Conservation (phyloP, 2,113 vertebrate genomes). For the Penelope pileata region DNA sequence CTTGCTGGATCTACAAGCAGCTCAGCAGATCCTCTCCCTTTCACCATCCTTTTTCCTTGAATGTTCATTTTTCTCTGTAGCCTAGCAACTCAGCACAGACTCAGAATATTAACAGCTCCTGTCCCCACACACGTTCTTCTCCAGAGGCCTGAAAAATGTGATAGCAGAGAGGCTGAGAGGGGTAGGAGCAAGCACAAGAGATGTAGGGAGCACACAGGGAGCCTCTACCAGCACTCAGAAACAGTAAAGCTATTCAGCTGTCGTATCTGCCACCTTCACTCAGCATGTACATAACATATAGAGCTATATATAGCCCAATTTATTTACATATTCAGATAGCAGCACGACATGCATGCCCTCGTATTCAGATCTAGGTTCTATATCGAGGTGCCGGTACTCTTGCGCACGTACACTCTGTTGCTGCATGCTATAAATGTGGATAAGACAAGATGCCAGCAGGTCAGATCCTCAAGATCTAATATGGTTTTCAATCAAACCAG, state of each 20-base stretch:
- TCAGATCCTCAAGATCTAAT: conserved; percentile 28
- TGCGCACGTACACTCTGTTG: not conserved
- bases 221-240: conserved; percentile 29
- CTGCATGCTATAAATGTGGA: not conserved
- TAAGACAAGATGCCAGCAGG: conserved; percentile 44
- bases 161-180: conserved; percentile 12
- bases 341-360: not conserved
- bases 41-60: conserved; percentile 56
- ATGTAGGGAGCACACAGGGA: not conserved
- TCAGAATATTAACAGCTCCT: conserved; percentile 66
- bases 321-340: conserved; percentile 65
- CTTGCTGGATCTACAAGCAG: conserved; percentile 27
- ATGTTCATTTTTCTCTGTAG: conserved; percentile 73
- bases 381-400: conserved; percentile 19
- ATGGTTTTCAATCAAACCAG: conserved; percentile 44
- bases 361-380: conserved; percentile 33
- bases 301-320: conserved; percentile 43
- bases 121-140: conserved; percentile 61
- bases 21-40: conserved; percentile 56
- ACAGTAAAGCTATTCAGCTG: conserved; percentile 35
- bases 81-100: conserved; percentile 68
- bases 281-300: conserved; percentile 47
- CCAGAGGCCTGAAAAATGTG: conserved; percentile 46
- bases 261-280: conserved; percentile 47
- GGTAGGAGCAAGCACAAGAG: not conserved